These are phyloP conservation scores for Hoplostethus atlanticus DNA, from an alignment of 2,797 vertebrate species.

Conservation along the genomic window DNA sequence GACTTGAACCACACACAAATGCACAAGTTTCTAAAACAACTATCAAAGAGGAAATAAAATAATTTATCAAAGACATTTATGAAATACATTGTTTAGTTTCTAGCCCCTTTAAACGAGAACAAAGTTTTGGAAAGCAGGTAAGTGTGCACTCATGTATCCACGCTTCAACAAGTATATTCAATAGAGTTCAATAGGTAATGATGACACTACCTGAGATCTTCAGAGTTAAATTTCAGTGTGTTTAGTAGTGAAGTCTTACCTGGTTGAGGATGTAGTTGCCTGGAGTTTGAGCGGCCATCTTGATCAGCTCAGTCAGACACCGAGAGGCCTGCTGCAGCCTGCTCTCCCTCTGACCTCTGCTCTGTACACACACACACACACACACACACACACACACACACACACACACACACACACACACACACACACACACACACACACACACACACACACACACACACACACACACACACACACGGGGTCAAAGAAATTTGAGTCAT, in stretches of 20 bases:
- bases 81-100: too few species aligned
- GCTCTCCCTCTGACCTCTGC: conserved; percentile 79
- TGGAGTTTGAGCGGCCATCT: conserved; percentile 85
- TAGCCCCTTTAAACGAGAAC: too few species aligned
- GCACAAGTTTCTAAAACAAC: too few species aligned
- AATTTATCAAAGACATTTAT: neutral
- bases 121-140: too few species aligned
- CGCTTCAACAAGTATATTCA: too few species aligned
- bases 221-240: neutral
- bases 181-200: neutral
- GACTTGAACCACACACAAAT: too few species aligned
- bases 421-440: conserved; percentile 15
- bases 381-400: conserved; percentile 4
- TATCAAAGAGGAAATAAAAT: too few species aligned
- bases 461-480: too few species aligned
- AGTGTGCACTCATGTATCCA: neutral
- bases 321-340: conserved; percentile 89
- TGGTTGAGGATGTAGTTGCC: conserved; percentile 94
- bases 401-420: neutral
- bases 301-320: conserved; percentile 91
- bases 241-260: conserved; percentile 73
- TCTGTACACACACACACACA: conserved; percentile 55
- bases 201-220: neutral
- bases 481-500: conserved; percentile 4
- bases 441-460: too few species aligned